Evolutionary conservation across 2,113 vertebrate species (phyloP), one percentile per base, ranked within the genome.

Genomic region (Hystrix brachyura): DNA sequence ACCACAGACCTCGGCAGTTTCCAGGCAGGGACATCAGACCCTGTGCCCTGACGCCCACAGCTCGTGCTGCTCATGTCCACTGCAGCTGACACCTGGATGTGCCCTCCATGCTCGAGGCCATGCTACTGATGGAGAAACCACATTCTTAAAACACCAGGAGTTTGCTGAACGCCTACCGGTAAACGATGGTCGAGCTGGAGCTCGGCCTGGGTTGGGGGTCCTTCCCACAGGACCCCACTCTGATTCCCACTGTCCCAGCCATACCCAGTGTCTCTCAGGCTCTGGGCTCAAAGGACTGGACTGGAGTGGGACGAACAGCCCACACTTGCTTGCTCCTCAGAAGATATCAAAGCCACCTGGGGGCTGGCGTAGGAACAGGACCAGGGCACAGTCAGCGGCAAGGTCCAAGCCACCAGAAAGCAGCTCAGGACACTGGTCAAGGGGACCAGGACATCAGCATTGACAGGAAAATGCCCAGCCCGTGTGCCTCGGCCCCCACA

Each of bases 191-290:
- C n/a, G 1, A 59, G 23, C 27, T 55, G 32, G 60, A 87, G 53
- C 13, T 57, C 21, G 81, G 3, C 32, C 7, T 18, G 6, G 12
- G 4, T 10, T 0, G 4, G 13, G 13, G 5, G 10, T 25, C 5
- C n/a, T n/a, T 71, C 60, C 65, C 32, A 59, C 17, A 21, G 7
- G 8, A 51, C 17, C 8, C 0, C 0, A 12, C 17, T 6, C 11
- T 76, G n/a, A 67, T 53, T 25, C 32, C 51, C 5, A 15, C 51
- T 53, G 34, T 27, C 34, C 29, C 51, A 46, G 51, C 59, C 3
- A 10, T 1, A 3, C 32, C 15, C 9, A 23, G 15, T 8, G 2
- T 38, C 69, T 69, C 85, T 64, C 65, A 64, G 46, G 12, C 17
- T 90, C 74, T 43, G 5, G 7, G 14, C 72, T 60, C 78, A 64